Base-by-base conservation (phyloP, 2,888 invertebrate genomes). In the Torymus texanus region DNA sequence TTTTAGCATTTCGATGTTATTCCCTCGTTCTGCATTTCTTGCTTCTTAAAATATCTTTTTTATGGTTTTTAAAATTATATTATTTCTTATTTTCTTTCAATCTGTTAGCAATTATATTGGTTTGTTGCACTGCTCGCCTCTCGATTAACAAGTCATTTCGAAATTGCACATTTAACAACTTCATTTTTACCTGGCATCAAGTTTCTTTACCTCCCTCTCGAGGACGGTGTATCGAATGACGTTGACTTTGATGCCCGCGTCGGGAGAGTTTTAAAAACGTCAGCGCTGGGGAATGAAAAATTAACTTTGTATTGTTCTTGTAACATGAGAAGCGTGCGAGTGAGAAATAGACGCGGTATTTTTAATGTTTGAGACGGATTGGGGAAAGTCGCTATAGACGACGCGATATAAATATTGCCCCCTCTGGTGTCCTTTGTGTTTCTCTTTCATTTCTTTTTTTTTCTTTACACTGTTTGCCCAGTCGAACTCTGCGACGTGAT, bases 261-360 rank as follows among this genome's bases (percentile, higher is more conserved):
- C 56, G 16, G 51, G 41, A 13, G 41, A 16, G 58, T 16, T 18
- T 65, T 59, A 50, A 74, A 74, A 78, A 58, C 56, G 41, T 24
- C 56, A 16, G 18, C 10, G 51, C 13, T 21, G 24, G 16, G 16
- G 16, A 41, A 21, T 71, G 70, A 74, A 73, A 78, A 78, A 78
- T 78, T 59, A 62, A 70, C 67, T 68, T 14, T 0, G 53, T 66
- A 66, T 79, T 72, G 70, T 75, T 62, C 61, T 18, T 16, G 79
- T 61, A 79, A 79, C 72, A 67, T 55, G 79, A 79, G 79, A 79
- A 41, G 62, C 70, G 13, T 41, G 75, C 51, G 65, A 61, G 55
- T 29, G 61, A 70, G 50, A 74, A 70, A 70, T 70, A 74, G 70
- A 70, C 53, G 4, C 3, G 18, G 21, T 79, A 79, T 79, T 75